These are phyloP conservation scores for Planiliza haematocheilus DNA, from an alignment of 2,113 vertebrate species.

Conservation along the genomic window DNA sequence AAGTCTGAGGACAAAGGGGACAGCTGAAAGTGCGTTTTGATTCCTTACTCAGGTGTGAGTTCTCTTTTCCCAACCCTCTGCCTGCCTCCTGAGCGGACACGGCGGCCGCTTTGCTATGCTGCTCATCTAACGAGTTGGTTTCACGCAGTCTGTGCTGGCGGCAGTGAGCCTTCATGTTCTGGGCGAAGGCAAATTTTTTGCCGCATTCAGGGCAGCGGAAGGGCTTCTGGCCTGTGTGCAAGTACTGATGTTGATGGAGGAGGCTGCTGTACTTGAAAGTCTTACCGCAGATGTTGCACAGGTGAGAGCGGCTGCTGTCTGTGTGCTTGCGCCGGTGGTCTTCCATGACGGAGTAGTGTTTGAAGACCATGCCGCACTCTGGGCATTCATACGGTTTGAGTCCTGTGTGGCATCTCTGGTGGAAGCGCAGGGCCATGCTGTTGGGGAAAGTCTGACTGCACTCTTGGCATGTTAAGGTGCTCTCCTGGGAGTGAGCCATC, in stretches of 20 bases:
- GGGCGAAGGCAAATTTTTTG: conserved; percentile 82
- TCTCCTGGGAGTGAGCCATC: conserved; percentile 80
- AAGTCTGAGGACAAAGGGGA: conserved; percentile 79
- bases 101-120: conserved; percentile 43
- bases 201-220: conserved; percentile 80
- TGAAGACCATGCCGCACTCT: conserved; percentile 89
- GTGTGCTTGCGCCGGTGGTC: conserved; percentile 89
- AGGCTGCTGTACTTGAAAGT: conserved; percentile 88
- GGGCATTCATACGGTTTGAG: conserved; percentile 88
- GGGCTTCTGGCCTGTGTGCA: conserved; percentile 87
- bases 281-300: conserved; percentile 85
- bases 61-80: conserved; percentile 69
- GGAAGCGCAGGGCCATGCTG: conserved; percentile 80
- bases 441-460: conserved; percentile 88
- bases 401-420: conserved; percentile 86
- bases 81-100: conserved; percentile 35
- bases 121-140: conserved; percentile 32
- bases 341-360: conserved; percentile 89
- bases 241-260: conserved; percentile 88
- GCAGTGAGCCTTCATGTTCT: conserved; percentile 85
- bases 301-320: conserved; percentile 71
- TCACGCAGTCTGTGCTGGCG: conserved; percentile 77
- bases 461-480: conserved; percentile 85
- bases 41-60: conserved; percentile 60
- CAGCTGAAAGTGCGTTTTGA: conserved; percentile 73